Evolutionary conservation across 2,113 vertebrate genomes (phyloP).

Genomic region (Potamarius usumacintae): DNA sequence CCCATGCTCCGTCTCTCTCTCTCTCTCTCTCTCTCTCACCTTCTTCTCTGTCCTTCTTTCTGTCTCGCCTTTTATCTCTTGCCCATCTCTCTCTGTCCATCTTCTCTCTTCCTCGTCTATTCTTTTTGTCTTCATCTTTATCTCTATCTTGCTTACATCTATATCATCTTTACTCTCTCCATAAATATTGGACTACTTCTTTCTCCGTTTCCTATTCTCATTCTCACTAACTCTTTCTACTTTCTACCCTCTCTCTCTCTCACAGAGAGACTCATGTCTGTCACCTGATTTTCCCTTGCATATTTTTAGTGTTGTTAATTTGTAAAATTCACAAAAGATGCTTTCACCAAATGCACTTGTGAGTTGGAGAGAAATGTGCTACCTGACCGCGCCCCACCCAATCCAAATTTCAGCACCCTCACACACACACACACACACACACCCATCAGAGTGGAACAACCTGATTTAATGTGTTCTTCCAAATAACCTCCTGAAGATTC

Average conservation of each 20-base stretch:
- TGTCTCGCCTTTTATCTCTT: neutral
- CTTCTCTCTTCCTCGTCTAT: neutral
- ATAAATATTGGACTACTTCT: neutral
- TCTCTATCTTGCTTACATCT: neutral
- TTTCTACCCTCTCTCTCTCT: neutral
- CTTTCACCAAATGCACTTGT: neutral
- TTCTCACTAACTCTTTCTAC: neutral
- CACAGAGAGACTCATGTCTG: neutral
- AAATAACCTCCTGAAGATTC: neutral
- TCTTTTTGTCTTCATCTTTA: neutral
- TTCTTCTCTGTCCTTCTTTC: neutral
- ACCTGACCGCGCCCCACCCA: neutral
- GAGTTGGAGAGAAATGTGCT: neutral
- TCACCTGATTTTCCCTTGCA: neutral
- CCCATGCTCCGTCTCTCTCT: neutral
- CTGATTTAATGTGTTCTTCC: neutral
- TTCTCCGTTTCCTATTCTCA: neutral
- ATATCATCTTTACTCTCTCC: neutral
- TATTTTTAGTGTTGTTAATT: slow-evolving; percentile 13
- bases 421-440: no score
- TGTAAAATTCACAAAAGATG: neutral
- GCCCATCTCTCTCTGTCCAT: neutral
- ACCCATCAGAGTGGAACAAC: neutral
- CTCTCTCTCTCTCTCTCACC: neutral
- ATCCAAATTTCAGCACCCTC: neutral